A percentile compares a stretch with the other conserved stretches of the same genome.
These are phyloP conservation scores for Hemiprocne comata DNA, from an alignment of 2,113 vertebrate species.

Conservation along the genomic window DNA sequence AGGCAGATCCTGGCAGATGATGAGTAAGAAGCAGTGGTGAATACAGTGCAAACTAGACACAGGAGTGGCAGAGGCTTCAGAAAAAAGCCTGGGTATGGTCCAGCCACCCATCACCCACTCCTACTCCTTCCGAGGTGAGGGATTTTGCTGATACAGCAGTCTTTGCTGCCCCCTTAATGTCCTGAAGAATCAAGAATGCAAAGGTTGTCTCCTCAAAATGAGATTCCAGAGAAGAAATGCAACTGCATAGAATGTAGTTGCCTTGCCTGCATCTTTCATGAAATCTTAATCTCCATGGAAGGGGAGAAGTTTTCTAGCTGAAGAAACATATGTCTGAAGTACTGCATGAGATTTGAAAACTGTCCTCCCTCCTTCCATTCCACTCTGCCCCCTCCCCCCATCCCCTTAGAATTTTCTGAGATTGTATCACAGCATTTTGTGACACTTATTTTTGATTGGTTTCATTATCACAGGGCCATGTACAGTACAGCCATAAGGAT, in stretches of 20 bases:
- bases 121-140: background rate
- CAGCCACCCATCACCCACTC: background rate
- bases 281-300: background rate
- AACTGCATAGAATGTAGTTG: background rate
- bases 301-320: background rate
- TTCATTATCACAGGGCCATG: background rate
- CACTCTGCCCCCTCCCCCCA: too few species aligned
- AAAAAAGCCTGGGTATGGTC: background rate
- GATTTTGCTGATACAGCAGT: background rate
- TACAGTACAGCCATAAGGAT: background rate
- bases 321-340: background rate
- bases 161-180: background rate
- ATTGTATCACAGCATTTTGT: background rate
- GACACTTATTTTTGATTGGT: background rate
- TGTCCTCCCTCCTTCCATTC: background rate
- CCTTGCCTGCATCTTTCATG: background rate
- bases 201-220: background rate
- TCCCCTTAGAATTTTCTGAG: background rate
- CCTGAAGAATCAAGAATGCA: background rate
- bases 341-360: background rate
- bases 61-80: background rate
- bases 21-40: background rate
- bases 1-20: background rate
- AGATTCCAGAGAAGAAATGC: background rate
- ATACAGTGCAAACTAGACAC: background rate